These are phyloP conservation scores for Ptychadena robeensis DNA, from an alignment of 2,797 vertebrate species.

Conservation along the genomic window DNA sequence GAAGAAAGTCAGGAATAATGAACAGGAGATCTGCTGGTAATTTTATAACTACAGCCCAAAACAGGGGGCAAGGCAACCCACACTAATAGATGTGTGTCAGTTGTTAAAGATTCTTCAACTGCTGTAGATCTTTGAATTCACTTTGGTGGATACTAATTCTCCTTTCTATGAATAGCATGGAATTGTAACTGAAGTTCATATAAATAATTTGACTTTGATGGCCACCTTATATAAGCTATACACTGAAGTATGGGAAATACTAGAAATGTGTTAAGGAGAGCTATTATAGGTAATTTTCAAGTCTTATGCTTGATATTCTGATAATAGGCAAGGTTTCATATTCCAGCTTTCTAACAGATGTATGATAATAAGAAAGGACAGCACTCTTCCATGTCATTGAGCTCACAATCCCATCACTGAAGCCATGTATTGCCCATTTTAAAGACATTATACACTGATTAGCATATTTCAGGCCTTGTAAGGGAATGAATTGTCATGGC, in stretches of 20 bases:
- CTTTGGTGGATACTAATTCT: no score
- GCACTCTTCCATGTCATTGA: constrained; percentile 16
- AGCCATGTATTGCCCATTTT: constrained; percentile 16
- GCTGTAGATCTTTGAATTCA: no score
- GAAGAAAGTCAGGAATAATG: no score
- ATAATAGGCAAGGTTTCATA: neutral
- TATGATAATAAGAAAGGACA: constrained; percentile 5
- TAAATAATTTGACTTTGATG: no score
- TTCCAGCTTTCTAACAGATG: neutral
- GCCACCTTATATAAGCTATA: neutral
- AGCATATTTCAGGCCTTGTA: constrained; percentile 12
- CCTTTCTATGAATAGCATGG: no score
- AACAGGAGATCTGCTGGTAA: no score
- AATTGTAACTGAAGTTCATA: no score
- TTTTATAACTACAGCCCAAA: no score
- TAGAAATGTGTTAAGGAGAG: neutral
- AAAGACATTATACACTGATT: constrained; percentile 25
- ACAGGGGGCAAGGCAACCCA: no score
- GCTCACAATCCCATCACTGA: neutral
- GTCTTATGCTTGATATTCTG: neutral
- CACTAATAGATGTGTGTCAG: no score
- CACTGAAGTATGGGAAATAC: neutral
- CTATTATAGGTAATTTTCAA: neutral
- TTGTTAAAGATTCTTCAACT: no score
- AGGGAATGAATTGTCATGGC: neutral